Conservation (phyloP, 1,140 invertebrate species). For the Neomicropteryx cornuta region DNA sequence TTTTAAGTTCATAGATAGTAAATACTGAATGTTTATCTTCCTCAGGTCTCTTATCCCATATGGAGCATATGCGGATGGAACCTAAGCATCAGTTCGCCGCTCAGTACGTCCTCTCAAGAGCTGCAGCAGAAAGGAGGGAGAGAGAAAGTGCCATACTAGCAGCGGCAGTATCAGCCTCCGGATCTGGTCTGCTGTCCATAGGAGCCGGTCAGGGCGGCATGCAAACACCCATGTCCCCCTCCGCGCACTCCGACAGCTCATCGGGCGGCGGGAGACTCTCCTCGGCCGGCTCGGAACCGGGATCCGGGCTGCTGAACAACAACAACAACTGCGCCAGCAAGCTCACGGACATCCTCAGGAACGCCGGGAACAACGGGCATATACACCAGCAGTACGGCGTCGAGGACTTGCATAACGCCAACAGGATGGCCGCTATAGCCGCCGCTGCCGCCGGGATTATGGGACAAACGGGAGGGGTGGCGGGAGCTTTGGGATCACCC, state of each 20-base stretch:
- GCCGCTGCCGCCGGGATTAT: constrained; percentile 58
- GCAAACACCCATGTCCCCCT: constrained; percentile 64
- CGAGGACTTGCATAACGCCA: constrained; percentile 57
- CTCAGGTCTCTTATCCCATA: constrained; percentile 79
- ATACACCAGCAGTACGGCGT: constrained; percentile 56
- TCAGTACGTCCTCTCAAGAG: constrained; percentile 82
- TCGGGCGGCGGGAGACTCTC: constrained; percentile 67
- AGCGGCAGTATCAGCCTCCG: constrained; percentile 53
- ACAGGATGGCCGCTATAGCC: constrained; percentile 63
- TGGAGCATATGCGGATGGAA: constrained; percentile 96
- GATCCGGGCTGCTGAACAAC: constrained; percentile 53
- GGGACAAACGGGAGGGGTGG: constrained; percentile 42
- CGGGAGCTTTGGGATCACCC: constrained; percentile 24
- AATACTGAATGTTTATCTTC: constrained; percentile 12
- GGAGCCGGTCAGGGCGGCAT: constrained; percentile 40
- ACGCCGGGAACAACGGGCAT: constrained; percentile 37
- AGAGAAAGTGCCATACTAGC: constrained; percentile 65
- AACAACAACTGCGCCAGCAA: constrained; percentile 65
- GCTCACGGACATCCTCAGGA: constrained; percentile 54
- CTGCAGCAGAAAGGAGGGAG: constrained; percentile 79
- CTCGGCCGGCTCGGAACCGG: constrained; percentile 64
- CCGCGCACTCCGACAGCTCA: constrained; percentile 69
- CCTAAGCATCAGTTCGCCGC: constrained; percentile 93
- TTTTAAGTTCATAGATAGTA: constrained; percentile 4
- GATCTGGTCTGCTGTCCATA: constrained; percentile 44